phyloP scores from a whole-genome alignment of 2,797 vertebrate species.

The Psittacula echo region DNA sequence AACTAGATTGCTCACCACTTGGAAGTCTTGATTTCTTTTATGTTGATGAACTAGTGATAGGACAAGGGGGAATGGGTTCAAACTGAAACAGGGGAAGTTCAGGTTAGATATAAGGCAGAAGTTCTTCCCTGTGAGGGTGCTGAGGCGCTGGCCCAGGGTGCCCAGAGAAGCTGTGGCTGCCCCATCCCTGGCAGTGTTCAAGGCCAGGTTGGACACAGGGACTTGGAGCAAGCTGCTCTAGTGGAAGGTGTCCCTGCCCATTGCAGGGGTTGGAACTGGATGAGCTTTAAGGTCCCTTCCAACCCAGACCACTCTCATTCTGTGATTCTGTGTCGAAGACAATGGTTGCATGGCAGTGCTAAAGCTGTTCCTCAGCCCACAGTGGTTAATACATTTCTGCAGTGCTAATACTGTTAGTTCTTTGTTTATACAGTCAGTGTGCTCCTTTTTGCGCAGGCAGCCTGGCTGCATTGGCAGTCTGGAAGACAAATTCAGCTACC shows the following conservation, averaged over 20 bases:
- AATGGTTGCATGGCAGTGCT: not conserved
- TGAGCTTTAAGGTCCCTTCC: not conserved
- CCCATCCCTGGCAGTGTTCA: not conserved
- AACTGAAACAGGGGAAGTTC: not conserved
- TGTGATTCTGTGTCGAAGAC: not conserved
- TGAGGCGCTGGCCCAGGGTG: not conserved
- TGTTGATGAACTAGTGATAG: not conserved
- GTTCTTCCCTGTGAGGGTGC: not conserved
- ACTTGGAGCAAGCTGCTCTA: too few species aligned
- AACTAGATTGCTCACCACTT: not conserved
- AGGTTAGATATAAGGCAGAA: not conserved
- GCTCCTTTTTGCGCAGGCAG: not conserved
- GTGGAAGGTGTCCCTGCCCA: too few species aligned
- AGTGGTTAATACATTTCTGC: not conserved
- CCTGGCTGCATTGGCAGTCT: not conserved
- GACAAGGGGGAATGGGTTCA: not conserved
- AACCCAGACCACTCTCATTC: not conserved
- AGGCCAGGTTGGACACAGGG: too few species aligned
- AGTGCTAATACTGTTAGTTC: not conserved
- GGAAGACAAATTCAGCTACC: not conserved
- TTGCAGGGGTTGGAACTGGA: too few species aligned
- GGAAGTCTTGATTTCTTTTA: constrained; percentile 6
- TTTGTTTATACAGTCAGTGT: not conserved
- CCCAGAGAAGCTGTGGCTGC: too few species aligned
- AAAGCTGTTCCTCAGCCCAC: not conserved